These are phyloP conservation scores for Papilio aristodemus DNA, from an alignment of 1,140 invertebrate genomes.

Conservation along the genomic window DNA sequence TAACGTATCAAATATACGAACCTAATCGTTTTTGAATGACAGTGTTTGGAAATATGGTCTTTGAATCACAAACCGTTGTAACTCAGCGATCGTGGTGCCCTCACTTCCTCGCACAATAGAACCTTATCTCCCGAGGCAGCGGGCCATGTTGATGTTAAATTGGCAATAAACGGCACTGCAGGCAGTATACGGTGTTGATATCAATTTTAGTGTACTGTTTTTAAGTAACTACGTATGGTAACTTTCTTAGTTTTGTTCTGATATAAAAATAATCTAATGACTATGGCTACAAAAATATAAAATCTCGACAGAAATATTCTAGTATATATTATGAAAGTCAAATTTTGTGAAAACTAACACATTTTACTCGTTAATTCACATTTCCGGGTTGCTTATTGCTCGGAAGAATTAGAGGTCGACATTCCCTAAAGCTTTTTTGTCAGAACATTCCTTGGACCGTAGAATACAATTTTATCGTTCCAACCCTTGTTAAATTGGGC, in stretches of 20 bases:
- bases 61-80: not conserved
- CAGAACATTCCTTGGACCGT: conserved; percentile 9
- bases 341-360: not conserved
- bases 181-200: not conserved
- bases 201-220: not conserved
- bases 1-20: not conserved
- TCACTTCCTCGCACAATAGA: not conserved
- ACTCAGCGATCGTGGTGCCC: not conserved
- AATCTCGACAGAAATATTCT: no score
- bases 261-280: no score
- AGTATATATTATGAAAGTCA: not conserved
- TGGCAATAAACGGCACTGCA: not conserved
- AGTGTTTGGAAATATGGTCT: not conserved
- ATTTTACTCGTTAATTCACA: conserved; percentile 12
- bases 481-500: conserved; percentile 17
- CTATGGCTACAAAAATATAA: no score
- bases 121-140: not conserved
- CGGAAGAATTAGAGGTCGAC: not conserved
- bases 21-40: conserved; percentile 18
- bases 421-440: conserved; percentile 4
- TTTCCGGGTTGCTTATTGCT: not conserved
- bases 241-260: no score
- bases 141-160: not conserved
- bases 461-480: conserved; percentile 19
- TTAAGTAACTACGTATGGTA: no score